Base-by-base conservation (phyloP, 2,797 vertebrate species). In the Cetoscarus ocellatus region DNA sequence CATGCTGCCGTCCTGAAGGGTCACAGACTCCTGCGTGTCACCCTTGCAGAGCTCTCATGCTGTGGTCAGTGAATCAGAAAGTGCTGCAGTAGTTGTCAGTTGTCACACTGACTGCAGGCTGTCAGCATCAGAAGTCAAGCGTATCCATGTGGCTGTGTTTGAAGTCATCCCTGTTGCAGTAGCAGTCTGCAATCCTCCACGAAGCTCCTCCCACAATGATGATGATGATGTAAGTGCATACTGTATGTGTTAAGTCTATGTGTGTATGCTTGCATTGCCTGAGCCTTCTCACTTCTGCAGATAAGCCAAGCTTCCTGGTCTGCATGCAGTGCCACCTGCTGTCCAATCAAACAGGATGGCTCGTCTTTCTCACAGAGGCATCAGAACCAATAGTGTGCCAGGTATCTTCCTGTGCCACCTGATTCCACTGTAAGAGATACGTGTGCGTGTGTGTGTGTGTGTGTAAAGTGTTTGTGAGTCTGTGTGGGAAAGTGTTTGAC, bases 1-100 rank as follows among this genome's bases (percentile, higher is more conserved):
- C 97, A 99, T 99, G 90, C 58, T 67, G 51, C 70, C 65, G 83
- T 54, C 65, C 86, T 51, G 47, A 73, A 27, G 27, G 81, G 1
- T 49, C 78, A 77, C 51, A 63, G 18, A 62, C 55, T 84, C 53
- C 80, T 53, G 54, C 27, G 39, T 78, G 47, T 80, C 83, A 82
- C 79, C 67, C 67, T 75, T 54, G 43, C 13, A 42, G 50, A 34
- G 68, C 53, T 48, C 52, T 72, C 76, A 81, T 78, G 57, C 67
- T 61, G 61, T 55, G 73, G 56, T 73, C 44, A n/a, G 70, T 51
- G 75, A 67, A 51, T 77, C 67, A 77, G 61, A 36, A 68, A 34
- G 42, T 44, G 53, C 61, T 80, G 52, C 75, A 71, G 66, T 45
- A 83, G 47, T 73, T 67, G 12, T 27, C 27, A 59, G 62, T 80